Conservation (phyloP, 37 sponge, comb jelly and placozoan genomes). For the Diacarnus erythraeanus region DNA sequence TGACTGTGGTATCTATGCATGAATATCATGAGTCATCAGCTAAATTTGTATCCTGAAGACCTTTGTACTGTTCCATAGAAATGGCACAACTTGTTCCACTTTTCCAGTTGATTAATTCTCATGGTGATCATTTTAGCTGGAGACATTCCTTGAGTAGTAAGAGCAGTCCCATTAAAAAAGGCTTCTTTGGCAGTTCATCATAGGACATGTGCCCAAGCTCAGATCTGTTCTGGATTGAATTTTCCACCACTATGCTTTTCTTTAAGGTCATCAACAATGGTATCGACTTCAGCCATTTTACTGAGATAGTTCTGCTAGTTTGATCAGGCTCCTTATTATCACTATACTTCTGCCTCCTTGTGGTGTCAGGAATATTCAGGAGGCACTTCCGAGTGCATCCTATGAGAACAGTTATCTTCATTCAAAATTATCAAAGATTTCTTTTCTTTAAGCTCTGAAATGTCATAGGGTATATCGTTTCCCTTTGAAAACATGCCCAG, state of each 20-base stretch:
- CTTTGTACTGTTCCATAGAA: constrained; percentile 19
- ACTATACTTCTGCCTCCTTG: constrained; percentile 2
- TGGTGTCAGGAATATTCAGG: background rate
- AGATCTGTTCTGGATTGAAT: constrained; percentile 25
- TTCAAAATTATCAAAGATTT: constrained; percentile 1
- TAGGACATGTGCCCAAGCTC: constrained; percentile 40
- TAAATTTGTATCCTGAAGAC: constrained; percentile 25
- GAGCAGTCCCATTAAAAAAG: background rate
- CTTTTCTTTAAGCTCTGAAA: background rate
- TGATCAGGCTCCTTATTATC: background rate
- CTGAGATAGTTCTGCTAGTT: constrained; percentile 12
- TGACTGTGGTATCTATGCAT: constrained; percentile 1
- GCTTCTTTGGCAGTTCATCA: background rate
- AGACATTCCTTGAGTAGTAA: constrained; percentile 1
- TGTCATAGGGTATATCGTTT: constrained; percentile 3
- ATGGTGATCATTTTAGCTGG: constrained; percentile 26
- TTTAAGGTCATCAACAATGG: constrained; percentile 26
- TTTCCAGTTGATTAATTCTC: constrained; percentile 38
- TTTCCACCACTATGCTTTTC: constrained; percentile 8
- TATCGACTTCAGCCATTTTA: constrained; percentile 42
- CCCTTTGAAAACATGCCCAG: constrained; percentile 46
- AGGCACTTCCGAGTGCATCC: constrained; percentile 14
- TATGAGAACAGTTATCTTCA: background rate
- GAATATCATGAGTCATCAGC: constrained; percentile 18
- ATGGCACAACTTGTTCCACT: constrained; percentile 46